phyloP scores from a whole-genome alignment of 2,797 vertebrate species.

The Pitangus sulphuratus region DNA sequence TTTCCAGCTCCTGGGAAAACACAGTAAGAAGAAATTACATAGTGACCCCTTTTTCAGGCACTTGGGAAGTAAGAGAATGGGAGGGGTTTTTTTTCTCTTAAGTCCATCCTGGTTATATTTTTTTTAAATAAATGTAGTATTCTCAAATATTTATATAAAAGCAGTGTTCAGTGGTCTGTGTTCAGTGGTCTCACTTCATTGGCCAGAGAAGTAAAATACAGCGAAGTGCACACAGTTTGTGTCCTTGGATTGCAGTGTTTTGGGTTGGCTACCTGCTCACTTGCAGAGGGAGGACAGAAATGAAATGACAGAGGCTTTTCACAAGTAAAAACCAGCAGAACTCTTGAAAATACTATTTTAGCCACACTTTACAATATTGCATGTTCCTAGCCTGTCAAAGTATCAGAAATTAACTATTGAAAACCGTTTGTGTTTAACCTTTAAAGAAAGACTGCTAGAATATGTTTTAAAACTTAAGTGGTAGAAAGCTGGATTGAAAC shows the following conservation, averaged over 20 bases:
- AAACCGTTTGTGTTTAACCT: background rate
- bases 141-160: background rate
- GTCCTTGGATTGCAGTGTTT: background rate
- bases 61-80: background rate
- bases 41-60: background rate
- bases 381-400: background rate
- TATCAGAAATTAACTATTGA: background rate
- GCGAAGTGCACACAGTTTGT: fast-evolving
- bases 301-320: background rate
- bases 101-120: background rate
- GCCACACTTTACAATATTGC: background rate
- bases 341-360: background rate
- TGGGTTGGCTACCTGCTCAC: background rate
- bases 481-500: background rate
- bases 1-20: background rate
- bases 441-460: background rate
- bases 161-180: background rate
- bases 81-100: background rate
- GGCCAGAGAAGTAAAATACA: background rate
- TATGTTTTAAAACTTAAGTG: background rate
- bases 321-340: background rate
- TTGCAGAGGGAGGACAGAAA: background rate
- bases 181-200: background rate
- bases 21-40: background rate
- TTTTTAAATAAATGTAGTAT: background rate